A percentile compares a stretch with the other conserved stretches of the same genome.
Conservation (phyloP, 2,797 vertebrate species). For the Pterois miles region DNA sequence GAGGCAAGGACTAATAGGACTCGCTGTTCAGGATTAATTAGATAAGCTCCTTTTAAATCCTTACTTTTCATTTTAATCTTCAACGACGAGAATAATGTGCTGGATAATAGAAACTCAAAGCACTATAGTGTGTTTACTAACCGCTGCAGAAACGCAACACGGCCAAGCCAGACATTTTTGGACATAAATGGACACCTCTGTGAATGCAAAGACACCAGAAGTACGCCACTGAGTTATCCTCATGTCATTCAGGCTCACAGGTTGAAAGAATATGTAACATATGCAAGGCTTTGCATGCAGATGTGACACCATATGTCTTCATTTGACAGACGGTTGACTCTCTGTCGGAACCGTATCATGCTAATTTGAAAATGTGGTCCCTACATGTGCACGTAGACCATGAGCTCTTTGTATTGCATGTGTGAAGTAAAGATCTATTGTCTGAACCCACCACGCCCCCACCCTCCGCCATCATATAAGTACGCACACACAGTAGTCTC, state of each 20-base stretch:
- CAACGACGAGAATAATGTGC: conserved; percentile 7
- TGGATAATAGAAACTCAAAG: conserved; percentile 26
- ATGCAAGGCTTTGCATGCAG: conserved; percentile 86
- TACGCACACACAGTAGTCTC: conserved; percentile 7
- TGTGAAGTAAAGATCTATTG: conserved; percentile 46
- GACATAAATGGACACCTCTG: neutral
- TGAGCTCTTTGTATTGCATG: conserved; percentile 46
- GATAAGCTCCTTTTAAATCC: conserved; percentile 33
- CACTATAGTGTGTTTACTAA: neutral
- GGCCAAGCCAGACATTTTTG: neutral
- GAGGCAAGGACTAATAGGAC: conserved; percentile 21
- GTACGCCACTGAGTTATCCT: conserved; percentile 72
- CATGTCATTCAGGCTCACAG: conserved; percentile 86
- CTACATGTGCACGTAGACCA: conserved; percentile 72
- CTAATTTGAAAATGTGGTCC: conserved; percentile 88
- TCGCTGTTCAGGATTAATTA: conserved; percentile 40
- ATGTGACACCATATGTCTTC: conserved; percentile 91
- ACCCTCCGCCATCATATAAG: conserved; percentile 7
- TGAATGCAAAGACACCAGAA: neutral
- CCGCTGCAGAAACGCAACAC: neutral
- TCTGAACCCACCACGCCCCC: conserved; percentile 27
- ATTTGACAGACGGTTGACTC: conserved; percentile 84
- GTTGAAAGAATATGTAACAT: conserved; percentile 87
- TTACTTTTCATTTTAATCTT: conserved; percentile 30
- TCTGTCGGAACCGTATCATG: conserved; percentile 87